Evolutionary conservation across 2,888 invertebrate genomes (phyloP).

Genomic region (Himalopsyche japonica): DNA sequence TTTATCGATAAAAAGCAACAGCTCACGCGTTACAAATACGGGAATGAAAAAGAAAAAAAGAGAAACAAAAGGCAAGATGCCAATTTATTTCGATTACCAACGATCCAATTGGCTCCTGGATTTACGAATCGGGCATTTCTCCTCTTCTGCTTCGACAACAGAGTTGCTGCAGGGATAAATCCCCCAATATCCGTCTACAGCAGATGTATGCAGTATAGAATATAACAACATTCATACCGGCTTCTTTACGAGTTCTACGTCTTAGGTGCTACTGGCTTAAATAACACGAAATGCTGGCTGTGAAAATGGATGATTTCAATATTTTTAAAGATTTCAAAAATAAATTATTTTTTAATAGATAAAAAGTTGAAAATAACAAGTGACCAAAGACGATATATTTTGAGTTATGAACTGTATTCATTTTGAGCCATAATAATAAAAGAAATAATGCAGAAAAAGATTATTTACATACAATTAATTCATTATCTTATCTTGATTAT

Average conservation of each 20-base stretch:
- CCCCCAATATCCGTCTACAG: conserved; percentile 24
- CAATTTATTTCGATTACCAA: conserved; percentile 40
- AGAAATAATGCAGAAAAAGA: too few relatives aligned
- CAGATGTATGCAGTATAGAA: neutral
- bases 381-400: too few relatives aligned
- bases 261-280: neutral
- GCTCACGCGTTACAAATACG: conserved; percentile 11
- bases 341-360: too few relatives aligned
- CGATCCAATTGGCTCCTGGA: conserved; percentile 38
- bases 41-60: conserved; percentile 3
- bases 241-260: neutral
- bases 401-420: too few relatives aligned
- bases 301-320: neutral
- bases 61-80: conserved; percentile 34
- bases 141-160: neutral
- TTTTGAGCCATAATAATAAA: too few relatives aligned
- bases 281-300: neutral
- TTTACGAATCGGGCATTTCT: conserved; percentile 36
- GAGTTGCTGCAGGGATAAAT: conserved; percentile 18
- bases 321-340: too few relatives aligned
- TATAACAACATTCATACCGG: neutral
- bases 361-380: too few relatives aligned
- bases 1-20: neutral
- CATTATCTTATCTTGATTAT: too few relatives aligned
- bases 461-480: too few relatives aligned